These are phyloP conservation scores for Cynopterus sphinx DNA, from an alignment of 2,797 vertebrate species.

Conservation along the genomic window DNA sequence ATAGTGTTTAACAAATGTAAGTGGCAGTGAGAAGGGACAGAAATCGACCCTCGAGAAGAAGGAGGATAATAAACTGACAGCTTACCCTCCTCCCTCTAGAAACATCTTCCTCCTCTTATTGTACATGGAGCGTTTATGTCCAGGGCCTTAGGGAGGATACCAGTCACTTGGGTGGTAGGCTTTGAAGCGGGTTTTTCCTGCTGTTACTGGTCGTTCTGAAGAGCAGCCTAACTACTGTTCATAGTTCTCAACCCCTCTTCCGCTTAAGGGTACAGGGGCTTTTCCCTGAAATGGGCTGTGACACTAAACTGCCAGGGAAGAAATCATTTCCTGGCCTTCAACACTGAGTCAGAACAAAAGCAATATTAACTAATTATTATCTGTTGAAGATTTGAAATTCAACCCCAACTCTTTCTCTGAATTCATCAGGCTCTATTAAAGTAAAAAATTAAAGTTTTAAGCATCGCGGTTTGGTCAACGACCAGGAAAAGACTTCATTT, in stretches of 20 bases:
- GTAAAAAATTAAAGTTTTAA: constrained; percentile 25
- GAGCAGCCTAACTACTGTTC: not conserved
- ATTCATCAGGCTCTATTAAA: not conserved
- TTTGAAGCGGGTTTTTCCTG: not conserved
- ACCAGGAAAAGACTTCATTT: not conserved
- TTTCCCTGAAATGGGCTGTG: not conserved
- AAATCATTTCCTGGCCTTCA: constrained; percentile 5
- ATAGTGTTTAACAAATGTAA: not conserved
- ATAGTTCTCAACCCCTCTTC: not conserved
- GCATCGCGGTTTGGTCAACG: not conserved
- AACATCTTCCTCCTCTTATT: not conserved
- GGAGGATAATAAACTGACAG: not conserved
- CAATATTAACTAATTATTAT: not conserved
- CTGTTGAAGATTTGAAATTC: not conserved
- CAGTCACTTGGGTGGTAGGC: not conserved
- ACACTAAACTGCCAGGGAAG: not conserved
- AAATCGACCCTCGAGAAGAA: not conserved
- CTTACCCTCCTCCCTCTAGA: not conserved
- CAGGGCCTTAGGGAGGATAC: not conserved
- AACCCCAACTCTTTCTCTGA: not conserved
- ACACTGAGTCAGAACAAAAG: constrained; percentile 19
- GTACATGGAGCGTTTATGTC: rapidly evolving
- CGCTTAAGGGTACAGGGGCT: not conserved
- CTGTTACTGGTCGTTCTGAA: not conserved
- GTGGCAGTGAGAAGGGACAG: not conserved